Percentiles rank a stretch among this genome's conserved stretches.
These are phyloP conservation scores for Enteromius mattozi DNA, from an alignment of 2,797 vertebrate species.

Conservation along the genomic window DNA sequence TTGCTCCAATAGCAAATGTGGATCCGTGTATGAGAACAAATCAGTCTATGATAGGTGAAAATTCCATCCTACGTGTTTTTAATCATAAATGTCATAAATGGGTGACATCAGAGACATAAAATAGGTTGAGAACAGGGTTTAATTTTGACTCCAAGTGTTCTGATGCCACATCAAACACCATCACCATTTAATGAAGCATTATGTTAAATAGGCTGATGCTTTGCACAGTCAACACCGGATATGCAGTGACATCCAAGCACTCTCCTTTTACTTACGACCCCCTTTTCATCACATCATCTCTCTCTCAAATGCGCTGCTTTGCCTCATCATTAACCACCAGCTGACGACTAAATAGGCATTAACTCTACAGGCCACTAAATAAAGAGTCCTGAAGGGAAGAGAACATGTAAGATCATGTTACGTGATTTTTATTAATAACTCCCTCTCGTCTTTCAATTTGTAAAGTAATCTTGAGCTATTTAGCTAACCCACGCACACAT, in stretches of 20 bases:
- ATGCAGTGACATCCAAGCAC: slow-evolving; percentile 9
- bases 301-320: slow-evolving; percentile 15
- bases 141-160: not conserved
- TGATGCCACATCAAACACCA: not conserved
- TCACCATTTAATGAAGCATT: slow-evolving; percentile 1
- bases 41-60: not conserved
- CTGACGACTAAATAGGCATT: slow-evolving; percentile 56
- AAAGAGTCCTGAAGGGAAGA: slow-evolving; percentile 30
- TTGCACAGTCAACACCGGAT: slow-evolving; percentile 33
- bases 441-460: slow-evolving; percentile 72
- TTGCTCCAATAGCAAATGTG: not conserved
- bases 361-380: slow-evolving; percentile 50
- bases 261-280: not conserved
- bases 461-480: slow-evolving; percentile 69
- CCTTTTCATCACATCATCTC: slow-evolving; percentile 32
- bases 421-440: slow-evolving; percentile 73
- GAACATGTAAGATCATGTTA: slow-evolving; percentile 58
- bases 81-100: not conserved
- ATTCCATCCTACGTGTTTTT: not conserved
- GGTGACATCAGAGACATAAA: not conserved
- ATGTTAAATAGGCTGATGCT: slow-evolving; percentile 23
- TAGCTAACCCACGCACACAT: slow-evolving; percentile 50
- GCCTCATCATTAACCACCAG: slow-evolving; percentile 35
- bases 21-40: not conserved
- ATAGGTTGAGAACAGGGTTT: not conserved